Conservation (phyloP, 92 coral and sea anemone species). For the Porites rus region DNA sequence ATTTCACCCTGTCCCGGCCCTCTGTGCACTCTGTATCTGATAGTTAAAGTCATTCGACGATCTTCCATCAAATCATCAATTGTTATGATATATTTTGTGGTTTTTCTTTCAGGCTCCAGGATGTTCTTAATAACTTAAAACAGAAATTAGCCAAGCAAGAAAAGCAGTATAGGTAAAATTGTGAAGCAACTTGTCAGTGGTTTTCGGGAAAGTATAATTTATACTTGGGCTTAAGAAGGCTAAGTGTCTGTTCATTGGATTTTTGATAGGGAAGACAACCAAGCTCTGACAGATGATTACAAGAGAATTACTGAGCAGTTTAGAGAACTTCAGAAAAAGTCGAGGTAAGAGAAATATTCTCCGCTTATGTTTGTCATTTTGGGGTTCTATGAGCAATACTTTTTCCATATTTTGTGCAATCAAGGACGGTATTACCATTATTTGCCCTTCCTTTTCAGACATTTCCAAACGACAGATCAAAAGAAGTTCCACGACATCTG, state of each 20-base stretch:
- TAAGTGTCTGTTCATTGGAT: not conserved
- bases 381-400: too few relatives aligned
- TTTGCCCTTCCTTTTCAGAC: constrained; percentile 54
- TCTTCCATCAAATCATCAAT: too few relatives aligned
- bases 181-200: not conserved
- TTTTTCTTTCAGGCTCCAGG: constrained; percentile 79
- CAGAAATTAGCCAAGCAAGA: constrained; percentile 96
- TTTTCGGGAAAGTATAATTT: not conserved
- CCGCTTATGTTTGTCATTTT: too few relatives aligned
- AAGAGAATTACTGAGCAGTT: constrained; percentile 98
- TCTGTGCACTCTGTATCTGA: too few relatives aligned
- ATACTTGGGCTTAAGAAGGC: not conserved
- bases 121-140: constrained; percentile 92
- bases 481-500: constrained; percentile 98
- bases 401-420: too few relatives aligned
- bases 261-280: constrained; percentile 88
- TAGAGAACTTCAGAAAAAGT: constrained; percentile 96
- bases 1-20: not conserved
- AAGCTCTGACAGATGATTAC: constrained; percentile 93
- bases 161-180: constrained; percentile 82
- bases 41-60: too few relatives aligned
- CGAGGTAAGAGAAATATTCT: constrained; percentile 65
- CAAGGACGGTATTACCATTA: too few relatives aligned
- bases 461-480: constrained; percentile 95
- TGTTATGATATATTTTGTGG: too few relatives aligned